phyloP scores from a whole-genome alignment of 2,113 vertebrate genomes.

The Theristicus caerulescens region DNA sequence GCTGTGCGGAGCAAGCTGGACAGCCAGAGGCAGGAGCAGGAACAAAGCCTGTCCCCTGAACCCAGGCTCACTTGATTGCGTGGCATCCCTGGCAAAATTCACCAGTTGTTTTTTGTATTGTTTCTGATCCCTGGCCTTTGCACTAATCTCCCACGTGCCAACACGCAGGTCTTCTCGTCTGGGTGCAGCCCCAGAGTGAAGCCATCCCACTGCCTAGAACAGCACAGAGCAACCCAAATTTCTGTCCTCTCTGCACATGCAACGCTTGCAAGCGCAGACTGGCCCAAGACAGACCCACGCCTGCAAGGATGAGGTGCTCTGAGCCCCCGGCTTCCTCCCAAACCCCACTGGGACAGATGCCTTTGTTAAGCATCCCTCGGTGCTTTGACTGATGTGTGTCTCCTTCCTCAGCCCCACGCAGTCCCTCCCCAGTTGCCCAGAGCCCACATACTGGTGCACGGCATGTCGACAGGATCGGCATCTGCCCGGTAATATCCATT shows the following conservation, averaged over 20 bases:
- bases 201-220: not conserved
- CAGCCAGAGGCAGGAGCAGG: not conserved
- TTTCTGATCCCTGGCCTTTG: not conserved
- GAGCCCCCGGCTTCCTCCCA: not conserved
- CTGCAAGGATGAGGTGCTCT: not conserved
- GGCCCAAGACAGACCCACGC: not conserved
- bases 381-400: not conserved
- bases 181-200: not conserved
- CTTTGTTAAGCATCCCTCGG: not conserved
- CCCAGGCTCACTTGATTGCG: not conserved
- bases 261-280: not conserved
- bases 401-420: fast-evolving
- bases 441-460: slow-evolving; percentile 87
- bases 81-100: not conserved
- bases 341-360: not conserved
- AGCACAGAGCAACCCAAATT: not conserved
- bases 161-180: fast-evolving
- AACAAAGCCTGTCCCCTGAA: not conserved
- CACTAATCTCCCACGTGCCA: not conserved
- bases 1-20: not conserved
- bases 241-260: not conserved
- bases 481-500: slow-evolving; percentile 87
- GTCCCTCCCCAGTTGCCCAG: not conserved
- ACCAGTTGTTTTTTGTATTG: not conserved
- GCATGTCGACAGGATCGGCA: slow-evolving; percentile 88